A percentile compares a stretch with the other conserved stretches of the same genome.
These are phyloP conservation scores for Meteorus colon DNA, from an alignment of 2,888 invertebrate genomes.

Conservation along the genomic window DNA sequence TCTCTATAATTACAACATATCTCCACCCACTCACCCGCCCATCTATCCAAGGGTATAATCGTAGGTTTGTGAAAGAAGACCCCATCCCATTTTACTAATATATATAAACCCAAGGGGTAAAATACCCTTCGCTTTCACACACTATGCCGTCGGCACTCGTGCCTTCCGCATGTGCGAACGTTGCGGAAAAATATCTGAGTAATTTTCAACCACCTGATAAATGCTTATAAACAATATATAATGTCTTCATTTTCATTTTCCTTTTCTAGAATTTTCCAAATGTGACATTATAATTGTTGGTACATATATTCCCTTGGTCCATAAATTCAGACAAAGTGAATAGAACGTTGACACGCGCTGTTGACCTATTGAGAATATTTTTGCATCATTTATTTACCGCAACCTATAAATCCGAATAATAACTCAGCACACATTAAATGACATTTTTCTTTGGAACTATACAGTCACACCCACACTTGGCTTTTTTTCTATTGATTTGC, in stretches of 20 bases:
- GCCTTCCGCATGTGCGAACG: not conserved
- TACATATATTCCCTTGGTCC: too few relatives aligned
- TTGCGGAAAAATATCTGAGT: not conserved
- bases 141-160: not conserved
- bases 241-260: not conserved
- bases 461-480: not conserved
- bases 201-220: not conserved
- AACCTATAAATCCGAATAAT: too few relatives aligned
- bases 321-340: too few relatives aligned
- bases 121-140: not conserved
- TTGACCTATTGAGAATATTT: too few relatives aligned
- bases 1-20: conserved; percentile 6
- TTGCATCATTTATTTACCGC: too few relatives aligned
- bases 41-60: conserved; percentile 8
- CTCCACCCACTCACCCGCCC: not conserved
- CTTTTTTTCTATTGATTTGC: not conserved
- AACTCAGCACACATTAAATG: too few relatives aligned
- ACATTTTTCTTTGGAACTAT: too few relatives aligned
- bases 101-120: conserved; percentile 11
- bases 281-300: too few relatives aligned
- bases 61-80: conserved; percentile 1
- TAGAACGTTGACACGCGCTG: too few relatives aligned
- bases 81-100: conserved; percentile 7
- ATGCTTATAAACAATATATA: not conserved
- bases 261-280: not conserved